These are phyloP conservation scores for Microvelia longipes DNA, from an alignment of 1,140 invertebrate genomes.

Conservation along the genomic window DNA sequence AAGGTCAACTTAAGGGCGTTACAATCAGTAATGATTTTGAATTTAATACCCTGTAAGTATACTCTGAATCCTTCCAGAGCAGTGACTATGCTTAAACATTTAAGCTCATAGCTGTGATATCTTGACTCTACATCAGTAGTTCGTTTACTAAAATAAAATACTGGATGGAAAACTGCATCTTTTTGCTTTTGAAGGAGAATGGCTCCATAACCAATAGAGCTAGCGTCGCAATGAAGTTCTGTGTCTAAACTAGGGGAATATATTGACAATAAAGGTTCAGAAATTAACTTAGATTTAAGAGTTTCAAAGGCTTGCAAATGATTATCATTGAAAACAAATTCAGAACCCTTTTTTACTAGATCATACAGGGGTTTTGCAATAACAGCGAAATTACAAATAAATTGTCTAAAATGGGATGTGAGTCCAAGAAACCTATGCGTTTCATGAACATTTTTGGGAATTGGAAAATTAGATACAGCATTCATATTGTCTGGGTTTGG, in stretches of 20 bases:
- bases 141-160: conserved; percentile 1
- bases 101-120: conserved; percentile 1
- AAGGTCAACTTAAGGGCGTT: neutral
- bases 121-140: neutral
- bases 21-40: conserved; percentile 3
- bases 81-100: neutral
- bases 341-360: conserved; percentile 21
- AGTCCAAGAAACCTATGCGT: neutral
- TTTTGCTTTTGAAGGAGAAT: neutral
- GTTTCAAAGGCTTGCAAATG: conserved; percentile 4
- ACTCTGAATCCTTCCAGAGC: neutral
- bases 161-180: neutral
- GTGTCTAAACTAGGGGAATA: neutral
- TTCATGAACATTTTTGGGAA: conserved; percentile 2
- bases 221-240: conserved; percentile 1
- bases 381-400: conserved; percentile 1
- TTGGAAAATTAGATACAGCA: neutral
- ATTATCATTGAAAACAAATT: neutral
- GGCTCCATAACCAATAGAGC: neutral
- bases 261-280: neutral
- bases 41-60: conserved; percentile 3
- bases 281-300: neutral
- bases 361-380: conserved; percentile 20
- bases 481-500: neutral
- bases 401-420: neutral